Conservation (phyloP, 2,888 invertebrate genomes). For the Cactoblastis cactorum region DNA sequence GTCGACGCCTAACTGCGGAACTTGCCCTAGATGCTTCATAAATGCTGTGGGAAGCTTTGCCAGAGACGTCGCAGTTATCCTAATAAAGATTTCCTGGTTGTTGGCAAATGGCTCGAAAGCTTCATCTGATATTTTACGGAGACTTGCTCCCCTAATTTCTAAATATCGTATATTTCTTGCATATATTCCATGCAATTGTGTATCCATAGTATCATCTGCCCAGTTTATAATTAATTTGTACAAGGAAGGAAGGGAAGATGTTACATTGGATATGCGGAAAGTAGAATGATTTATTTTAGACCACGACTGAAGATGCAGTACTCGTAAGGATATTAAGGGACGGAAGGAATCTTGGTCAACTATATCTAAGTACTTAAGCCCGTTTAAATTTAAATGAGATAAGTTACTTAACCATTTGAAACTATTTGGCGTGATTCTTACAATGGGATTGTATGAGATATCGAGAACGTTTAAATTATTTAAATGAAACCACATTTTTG, state of each 20-base stretch:
- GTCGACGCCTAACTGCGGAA: slow-evolving; percentile 90
- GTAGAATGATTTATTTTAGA: slow-evolving; percentile 85
- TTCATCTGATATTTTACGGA: slow-evolving; percentile 86
- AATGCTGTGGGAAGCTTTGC: slow-evolving; percentile 89
- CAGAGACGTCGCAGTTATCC: slow-evolving; percentile 88
- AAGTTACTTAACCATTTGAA: slow-evolving; percentile 85
- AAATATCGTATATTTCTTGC: slow-evolving; percentile 88
- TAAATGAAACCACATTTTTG: slow-evolving; percentile 86
- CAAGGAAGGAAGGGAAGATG: slow-evolving; percentile 85
- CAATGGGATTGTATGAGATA: slow-evolving; percentile 89
- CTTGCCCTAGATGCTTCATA: slow-evolving; percentile 86
- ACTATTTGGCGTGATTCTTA: slow-evolving; percentile 85
- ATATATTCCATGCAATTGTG: slow-evolving; percentile 87
- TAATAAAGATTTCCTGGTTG: slow-evolving; percentile 86
- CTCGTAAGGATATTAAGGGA: slow-evolving; percentile 84
- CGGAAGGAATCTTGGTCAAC: slow-evolving; percentile 87
- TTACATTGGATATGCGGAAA: slow-evolving; percentile 83
- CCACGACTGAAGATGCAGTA: slow-evolving; percentile 86
- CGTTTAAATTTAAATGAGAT: slow-evolving; percentile 86
- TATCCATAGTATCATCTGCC: slow-evolving; percentile 84
- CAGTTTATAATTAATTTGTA: slow-evolving; percentile 88
- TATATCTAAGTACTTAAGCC: slow-evolving; percentile 85
- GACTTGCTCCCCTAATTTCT: slow-evolving; percentile 87
- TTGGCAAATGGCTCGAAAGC: slow-evolving; percentile 87
- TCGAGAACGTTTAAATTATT: slow-evolving; percentile 86